A percentile compares a stretch with the other conserved stretches of the same genome.
Conservation (phyloP, 2,113 vertebrate species). For the Pyxicephalus adspersus region DNA sequence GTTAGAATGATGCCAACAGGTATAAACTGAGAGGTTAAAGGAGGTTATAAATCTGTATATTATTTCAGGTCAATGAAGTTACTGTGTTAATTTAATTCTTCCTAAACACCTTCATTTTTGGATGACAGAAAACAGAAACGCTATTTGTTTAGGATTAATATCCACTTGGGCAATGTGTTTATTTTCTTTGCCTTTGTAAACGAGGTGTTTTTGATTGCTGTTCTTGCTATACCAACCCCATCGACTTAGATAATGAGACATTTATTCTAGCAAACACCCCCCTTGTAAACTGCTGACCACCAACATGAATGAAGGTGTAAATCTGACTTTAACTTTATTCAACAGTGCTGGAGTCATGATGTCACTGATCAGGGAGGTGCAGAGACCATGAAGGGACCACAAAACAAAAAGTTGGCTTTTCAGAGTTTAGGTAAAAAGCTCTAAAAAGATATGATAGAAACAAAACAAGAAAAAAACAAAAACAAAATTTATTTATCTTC, state of each 20-base stretch:
- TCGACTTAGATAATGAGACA: conserved; percentile 39
- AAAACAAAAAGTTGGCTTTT: no score
- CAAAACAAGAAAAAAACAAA: no score
- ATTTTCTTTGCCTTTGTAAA: conserved; percentile 46
- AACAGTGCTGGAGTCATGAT: background rate
- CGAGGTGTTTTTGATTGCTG: conserved; percentile 46
- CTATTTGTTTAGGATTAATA: conserved; percentile 52
- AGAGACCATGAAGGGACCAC: no score
- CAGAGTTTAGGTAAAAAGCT: no score
- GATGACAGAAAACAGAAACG: conserved; percentile 50
- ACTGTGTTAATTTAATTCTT: conserved; percentile 55
- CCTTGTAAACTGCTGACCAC: background rate
- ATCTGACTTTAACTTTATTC: background rate
- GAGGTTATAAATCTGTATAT: conserved; percentile 49
- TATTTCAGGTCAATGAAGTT: conserved; percentile 47
- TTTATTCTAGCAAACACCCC: conserved; percentile 27
- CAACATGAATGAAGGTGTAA: background rate
- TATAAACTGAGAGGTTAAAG: conserved; percentile 43
- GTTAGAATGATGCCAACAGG: conserved; percentile 48
- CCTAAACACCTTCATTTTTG: conserved; percentile 49
- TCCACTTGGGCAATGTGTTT: conserved; percentile 46
- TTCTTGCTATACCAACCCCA: conserved; percentile 4
- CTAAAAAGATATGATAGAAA: no score
- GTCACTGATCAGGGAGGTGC: no score
- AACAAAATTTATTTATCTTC: no score